Percentiles rank a stretch among this genome's conserved stretches.
Conservation (phyloP, 2,888 invertebrate genomes). For the Drosophila picticornis region DNA sequence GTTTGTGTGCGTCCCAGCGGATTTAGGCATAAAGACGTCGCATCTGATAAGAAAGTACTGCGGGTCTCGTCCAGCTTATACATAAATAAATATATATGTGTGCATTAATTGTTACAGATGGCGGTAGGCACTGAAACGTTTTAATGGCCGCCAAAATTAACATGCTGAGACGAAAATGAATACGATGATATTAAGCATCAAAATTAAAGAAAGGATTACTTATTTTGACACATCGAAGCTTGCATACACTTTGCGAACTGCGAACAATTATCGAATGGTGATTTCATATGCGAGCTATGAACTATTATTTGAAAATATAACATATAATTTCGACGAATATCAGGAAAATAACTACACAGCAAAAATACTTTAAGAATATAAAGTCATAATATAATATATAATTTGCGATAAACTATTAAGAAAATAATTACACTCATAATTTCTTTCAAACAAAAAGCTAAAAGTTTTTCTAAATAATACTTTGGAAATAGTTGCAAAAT, state of each 20-base stretch:
- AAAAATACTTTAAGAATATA: background rate
- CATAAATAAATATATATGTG: background rate
- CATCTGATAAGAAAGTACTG: slow-evolving; percentile 70
- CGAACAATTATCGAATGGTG: background rate
- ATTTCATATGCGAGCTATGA: fast-evolving
- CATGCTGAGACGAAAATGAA: background rate
- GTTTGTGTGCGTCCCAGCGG: slow-evolving; percentile 35
- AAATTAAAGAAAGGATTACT: background rate
- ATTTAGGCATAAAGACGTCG: slow-evolving; percentile 52
- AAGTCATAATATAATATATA: background rate
- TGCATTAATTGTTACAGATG: slow-evolving; percentile 43
- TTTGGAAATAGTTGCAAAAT: background rate
- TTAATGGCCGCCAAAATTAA: slow-evolving; percentile 35
- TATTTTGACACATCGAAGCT: background rate
- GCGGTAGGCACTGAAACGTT: slow-evolving; percentile 31
- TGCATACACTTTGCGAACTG: background rate
- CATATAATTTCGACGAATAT: background rate
- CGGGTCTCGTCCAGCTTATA: slow-evolving; percentile 33
- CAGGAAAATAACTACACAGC: background rate
- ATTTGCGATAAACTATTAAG: background rate
- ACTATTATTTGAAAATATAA: background rate
- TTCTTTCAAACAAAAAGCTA: background rate
- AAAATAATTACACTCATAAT: background rate
- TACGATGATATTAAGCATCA: background rate
- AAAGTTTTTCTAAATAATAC: background rate